Evolutionary conservation across 2,888 invertebrate genomes (phyloP).

Genomic region (Pycnomerus fuliginosus): DNA sequence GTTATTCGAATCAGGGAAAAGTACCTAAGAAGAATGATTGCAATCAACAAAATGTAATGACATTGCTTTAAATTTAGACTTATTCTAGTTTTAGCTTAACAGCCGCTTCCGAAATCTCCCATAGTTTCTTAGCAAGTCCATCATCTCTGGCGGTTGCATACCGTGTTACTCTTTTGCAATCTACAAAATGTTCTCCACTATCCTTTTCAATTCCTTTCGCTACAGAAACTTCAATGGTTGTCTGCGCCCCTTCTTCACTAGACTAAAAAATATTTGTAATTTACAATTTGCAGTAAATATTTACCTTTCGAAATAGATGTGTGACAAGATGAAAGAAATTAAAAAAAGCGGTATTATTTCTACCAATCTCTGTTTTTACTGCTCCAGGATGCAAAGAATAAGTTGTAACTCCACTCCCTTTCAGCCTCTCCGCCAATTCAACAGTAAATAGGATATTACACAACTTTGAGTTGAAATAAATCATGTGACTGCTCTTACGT

Average conservation of each 20-base stretch:
- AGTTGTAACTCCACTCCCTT: slow-evolving; percentile 28
- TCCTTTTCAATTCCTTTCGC: slow-evolving; percentile 33
- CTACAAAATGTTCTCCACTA: slow-evolving; percentile 37
- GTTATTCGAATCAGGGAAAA: too few species aligned
- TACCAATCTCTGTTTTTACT: too few species aligned
- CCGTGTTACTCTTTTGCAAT: slow-evolving; percentile 29
- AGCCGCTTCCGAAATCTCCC: slow-evolving; percentile 14
- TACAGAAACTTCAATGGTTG: slow-evolving; percentile 35
- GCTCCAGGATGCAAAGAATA: too few species aligned
- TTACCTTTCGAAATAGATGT: too few species aligned
- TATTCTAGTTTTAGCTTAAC: too few species aligned
- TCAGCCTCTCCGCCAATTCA: slow-evolving; percentile 25
- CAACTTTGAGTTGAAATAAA: slow-evolving; percentile 17
- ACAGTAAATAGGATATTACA: slow-evolving; percentile 28
- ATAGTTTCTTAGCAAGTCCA: slow-evolving; percentile 8
- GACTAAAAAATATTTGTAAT: too few species aligned
- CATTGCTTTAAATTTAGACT: too few species aligned
- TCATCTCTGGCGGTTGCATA: slow-evolving; percentile 3
- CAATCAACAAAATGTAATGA: too few species aligned
- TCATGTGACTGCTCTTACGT: neutral
- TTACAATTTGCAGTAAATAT: too few species aligned
- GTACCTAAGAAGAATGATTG: too few species aligned
- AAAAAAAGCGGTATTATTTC: too few species aligned
- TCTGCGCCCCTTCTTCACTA: slow-evolving; percentile 46
- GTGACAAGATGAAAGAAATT: too few species aligned